Evolutionary conservation across 2,113 vertebrate species (phyloP), one percentile per base, ranked within the genome.

Genomic region (Naja naja): DNA sequence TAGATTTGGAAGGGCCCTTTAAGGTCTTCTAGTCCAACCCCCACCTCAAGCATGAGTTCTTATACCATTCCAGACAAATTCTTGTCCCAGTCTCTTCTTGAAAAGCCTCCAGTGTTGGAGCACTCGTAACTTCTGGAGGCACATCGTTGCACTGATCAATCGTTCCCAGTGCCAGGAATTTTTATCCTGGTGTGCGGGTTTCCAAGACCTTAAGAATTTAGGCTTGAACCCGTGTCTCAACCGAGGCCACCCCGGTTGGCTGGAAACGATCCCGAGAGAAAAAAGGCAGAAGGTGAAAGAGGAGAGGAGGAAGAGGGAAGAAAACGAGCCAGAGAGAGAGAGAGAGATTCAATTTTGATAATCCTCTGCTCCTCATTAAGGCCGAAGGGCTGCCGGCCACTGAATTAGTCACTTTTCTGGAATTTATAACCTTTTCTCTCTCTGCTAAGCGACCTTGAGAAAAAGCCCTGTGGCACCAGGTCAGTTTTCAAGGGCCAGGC

Each of bases 361-460:
- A 94, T 95, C 94, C 89, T 90, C 54, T 96, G 95, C 95, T 95
- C 92, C 16, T 87, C 90, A 0, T 12, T 49, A 49, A 49, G 91
- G 92, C 96, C 89, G 95, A 95, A 95, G 95, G 95, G 95, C 95
- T 94, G 94, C 90, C 94, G 94, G 94, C 94, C 95, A 91, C 60
- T 94, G 27, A 81, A 39, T 94, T 96, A 5, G 34, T 96, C 95
- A 96, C 92, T 96, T 89, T 94, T 5, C 69, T 95, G 95, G 91
- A 96, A 94, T 97, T 96, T 96, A 94, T 90, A 91, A 90, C 94
- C 9, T 45, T 95, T 95, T 92, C 53, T 20, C 54, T 56, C 22
- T 58, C 56, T 58, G 22, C 89, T 39, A 85, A 89, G n/a, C 43
- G 2, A 47, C 93, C 93, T 89, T 45, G 43, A 47, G 10, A 43